Conservation (phyloP, 2,113 vertebrate genomes). For the Gymnarchus niloticus region DNA sequence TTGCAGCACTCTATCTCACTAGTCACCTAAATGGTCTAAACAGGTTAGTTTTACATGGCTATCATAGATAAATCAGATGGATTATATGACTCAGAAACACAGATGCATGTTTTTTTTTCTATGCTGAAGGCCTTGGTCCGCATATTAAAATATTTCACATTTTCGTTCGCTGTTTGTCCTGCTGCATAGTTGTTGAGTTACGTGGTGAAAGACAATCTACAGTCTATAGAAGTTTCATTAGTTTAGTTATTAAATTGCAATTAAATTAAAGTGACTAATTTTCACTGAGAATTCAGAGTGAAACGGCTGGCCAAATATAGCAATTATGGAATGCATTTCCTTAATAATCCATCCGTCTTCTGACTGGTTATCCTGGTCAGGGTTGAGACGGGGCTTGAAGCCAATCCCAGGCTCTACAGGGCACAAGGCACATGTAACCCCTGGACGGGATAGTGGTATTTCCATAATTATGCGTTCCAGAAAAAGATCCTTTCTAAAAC, state of each 20-base stretch:
- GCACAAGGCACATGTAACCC: no score
- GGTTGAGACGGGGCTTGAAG: no score
- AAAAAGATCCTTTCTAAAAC: neutral
- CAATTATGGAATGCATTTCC: neutral
- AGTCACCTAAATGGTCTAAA: no score
- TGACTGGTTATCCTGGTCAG: no score
- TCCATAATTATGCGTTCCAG: neutral
- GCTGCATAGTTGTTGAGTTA: neutral
- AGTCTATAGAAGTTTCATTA: neutral
- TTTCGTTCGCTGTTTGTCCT: neutral
- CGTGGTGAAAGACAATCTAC: neutral
- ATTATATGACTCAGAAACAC: neutral
- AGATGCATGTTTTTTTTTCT: neutral
- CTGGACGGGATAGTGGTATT: no score
- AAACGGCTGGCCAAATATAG: neutral
- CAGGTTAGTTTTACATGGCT: neutral
- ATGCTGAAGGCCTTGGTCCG: neutral
- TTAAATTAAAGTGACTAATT: slow-evolving; percentile 4
- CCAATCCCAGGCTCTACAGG: no score
- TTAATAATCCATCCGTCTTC: neutral
- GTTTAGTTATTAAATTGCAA: slow-evolving; percentile 13
- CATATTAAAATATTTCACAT: neutral
- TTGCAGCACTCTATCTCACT: neutral
- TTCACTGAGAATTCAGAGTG: neutral
- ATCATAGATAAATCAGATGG: neutral